A percentile compares a stretch with the other conserved stretches of the same genome.
Evolutionary conservation across 2,888 invertebrate species (phyloP).

Genomic region (Craniophora ligustri): DNA sequence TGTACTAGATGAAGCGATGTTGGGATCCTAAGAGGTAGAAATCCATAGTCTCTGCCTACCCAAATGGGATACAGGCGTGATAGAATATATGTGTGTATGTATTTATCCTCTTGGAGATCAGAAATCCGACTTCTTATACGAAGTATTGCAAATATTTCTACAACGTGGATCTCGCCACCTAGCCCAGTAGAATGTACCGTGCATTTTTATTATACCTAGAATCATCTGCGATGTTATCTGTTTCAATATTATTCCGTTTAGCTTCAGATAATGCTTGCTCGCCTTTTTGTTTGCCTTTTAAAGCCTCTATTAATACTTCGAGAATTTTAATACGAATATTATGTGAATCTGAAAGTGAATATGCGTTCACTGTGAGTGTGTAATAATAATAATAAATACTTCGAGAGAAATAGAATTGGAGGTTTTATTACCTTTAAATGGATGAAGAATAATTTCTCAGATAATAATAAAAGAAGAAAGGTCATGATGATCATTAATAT

Average conservation of each 20-base stretch:
- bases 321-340: constrained; percentile 33
- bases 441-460: no score
- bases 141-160: constrained; percentile 30
- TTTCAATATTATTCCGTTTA: constrained; percentile 43
- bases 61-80: no score
- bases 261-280: constrained; percentile 31
- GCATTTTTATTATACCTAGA: constrained; percentile 50
- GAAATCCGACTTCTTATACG: not conserved
- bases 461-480: no score
- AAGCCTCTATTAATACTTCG: constrained; percentile 32
- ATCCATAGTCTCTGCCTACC: no score
- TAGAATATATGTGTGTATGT: no score
- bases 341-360: not conserved
- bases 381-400: not conserved
- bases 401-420: no score
- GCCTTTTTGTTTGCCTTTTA: constrained; percentile 41
- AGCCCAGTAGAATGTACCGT: constrained; percentile 19
- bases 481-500: no score
- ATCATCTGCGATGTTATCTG: constrained; percentile 42
- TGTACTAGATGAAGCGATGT: no score
- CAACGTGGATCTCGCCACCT: not conserved
- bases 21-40: no score
- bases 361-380: not conserved
- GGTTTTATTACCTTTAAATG: no score
- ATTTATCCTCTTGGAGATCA: no score